Percentiles rank a stretch among this genome's conserved stretches.
These are phyloP conservation scores for Pentalonia nigronervosa DNA, from an alignment of 1,140 invertebrate genomes.

Conservation along the genomic window DNA sequence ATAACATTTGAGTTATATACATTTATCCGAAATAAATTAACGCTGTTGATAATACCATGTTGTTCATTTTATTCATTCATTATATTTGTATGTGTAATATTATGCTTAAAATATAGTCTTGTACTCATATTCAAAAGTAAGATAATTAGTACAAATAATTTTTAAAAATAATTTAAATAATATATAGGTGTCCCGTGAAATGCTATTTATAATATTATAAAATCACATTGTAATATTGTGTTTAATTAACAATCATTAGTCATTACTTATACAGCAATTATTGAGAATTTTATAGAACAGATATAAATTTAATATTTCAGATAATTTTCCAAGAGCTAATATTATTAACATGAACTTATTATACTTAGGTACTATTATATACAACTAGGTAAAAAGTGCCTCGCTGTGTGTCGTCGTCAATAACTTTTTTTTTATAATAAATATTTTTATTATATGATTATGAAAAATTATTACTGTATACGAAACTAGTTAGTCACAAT, in stretches of 20 bases:
- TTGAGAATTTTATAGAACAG: background rate
- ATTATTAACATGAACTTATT: too few species aligned
- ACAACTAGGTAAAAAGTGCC: too few species aligned
- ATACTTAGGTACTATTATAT: background rate
- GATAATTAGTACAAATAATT: background rate
- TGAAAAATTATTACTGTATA: too few species aligned
- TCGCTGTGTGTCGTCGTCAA: too few species aligned
- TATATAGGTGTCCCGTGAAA: background rate
- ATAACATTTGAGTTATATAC: constrained; percentile 31
- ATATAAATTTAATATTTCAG: background rate
- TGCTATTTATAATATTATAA: background rate
- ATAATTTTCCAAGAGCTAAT: background rate
- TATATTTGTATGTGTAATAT: background rate
- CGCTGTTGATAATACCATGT: background rate
- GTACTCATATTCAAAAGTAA: background rate
- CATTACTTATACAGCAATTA: background rate
- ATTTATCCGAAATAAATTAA: constrained; percentile 42
- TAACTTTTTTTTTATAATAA: too few species aligned
- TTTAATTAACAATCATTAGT: background rate
- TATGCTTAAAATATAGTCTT: background rate
- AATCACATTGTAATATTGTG: background rate
- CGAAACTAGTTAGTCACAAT: too few species aligned
- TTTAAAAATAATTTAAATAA: background rate
- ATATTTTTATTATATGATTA: too few species aligned
- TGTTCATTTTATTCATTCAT: background rate